phyloP scores from a whole-genome alignment of 2,797 vertebrate species.

The Coreius guichenoti region DNA sequence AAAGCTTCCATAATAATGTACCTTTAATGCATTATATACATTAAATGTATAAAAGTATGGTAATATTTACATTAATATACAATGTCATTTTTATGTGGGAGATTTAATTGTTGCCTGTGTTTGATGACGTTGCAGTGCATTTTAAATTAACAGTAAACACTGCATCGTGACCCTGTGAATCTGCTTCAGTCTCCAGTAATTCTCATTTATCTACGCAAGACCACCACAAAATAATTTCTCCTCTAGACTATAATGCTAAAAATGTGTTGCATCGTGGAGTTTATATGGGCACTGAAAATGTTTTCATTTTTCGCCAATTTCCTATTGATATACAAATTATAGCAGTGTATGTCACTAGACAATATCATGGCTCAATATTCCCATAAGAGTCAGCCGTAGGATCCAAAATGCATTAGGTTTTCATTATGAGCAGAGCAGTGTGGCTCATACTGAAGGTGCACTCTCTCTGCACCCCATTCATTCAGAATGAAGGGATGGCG shows the following conservation, averaged over 20 bases:
- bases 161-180: neutral
- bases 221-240: conserved; percentile 24
- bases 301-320: conserved; percentile 61
- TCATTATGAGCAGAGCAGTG: conserved; percentile 79
- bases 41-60: neutral
- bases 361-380: conserved; percentile 66
- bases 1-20: no score
- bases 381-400: conserved; percentile 67
- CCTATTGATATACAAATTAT: conserved; percentile 66
- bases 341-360: conserved; percentile 67
- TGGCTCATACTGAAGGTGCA: conserved; percentile 76
- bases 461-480: conserved; percentile 81
- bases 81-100: neutral
- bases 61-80: neutral
- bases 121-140: neutral
- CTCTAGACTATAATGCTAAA: conserved; percentile 11
- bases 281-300: conserved; percentile 49
- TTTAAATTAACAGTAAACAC: neutral
- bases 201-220: conserved; percentile 12
- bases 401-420: conserved; percentile 80
- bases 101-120: neutral
- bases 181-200: neutral
- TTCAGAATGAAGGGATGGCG: conserved; percentile 82
- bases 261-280: conserved; percentile 33
- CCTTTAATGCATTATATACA: neutral